These are phyloP conservation scores for Abramis brama DNA, from an alignment of 2,113 vertebrate genomes.

Conservation along the genomic window DNA sequence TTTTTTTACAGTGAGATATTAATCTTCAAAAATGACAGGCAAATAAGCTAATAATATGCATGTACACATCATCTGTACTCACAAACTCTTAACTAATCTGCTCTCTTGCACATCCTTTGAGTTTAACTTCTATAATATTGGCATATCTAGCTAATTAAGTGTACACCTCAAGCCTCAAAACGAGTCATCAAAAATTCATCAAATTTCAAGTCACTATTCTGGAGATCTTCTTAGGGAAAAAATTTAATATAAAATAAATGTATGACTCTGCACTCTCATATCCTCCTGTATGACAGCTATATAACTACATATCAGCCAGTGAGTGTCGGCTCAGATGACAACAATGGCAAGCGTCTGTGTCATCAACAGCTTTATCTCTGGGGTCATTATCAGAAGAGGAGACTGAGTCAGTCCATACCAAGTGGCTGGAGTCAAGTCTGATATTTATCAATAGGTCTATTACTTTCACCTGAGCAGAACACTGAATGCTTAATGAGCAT, in stretches of 20 bases:
- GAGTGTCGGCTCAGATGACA: slow-evolving; percentile 47
- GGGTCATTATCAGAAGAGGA: slow-evolving; percentile 39
- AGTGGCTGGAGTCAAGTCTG: slow-evolving; percentile 27
- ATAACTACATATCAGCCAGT: slow-evolving; percentile 24
- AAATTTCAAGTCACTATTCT: slow-evolving; percentile 4
- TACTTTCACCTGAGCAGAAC: background rate
- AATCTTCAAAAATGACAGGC: background rate
- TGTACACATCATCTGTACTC: background rate
- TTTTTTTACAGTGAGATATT: background rate
- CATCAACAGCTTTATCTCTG: slow-evolving; percentile 42
- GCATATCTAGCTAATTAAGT: background rate
- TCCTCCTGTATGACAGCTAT: slow-evolving; percentile 7
- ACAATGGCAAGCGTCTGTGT: slow-evolving; percentile 43
- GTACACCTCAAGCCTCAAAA: background rate
- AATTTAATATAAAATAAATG: background rate
- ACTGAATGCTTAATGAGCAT: background rate
- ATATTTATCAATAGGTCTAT: slow-evolving; percentile 24
- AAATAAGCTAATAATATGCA: background rate
- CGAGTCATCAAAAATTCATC: background rate
- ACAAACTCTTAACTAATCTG: background rate
- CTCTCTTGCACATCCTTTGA: background rate
- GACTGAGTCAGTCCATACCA: slow-evolving; percentile 9
- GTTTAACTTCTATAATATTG: background rate
- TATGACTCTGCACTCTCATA: background rate
- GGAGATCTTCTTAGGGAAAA: background rate